Evolutionary conservation across 2,113 vertebrate species (phyloP), one percentile per base, ranked within the genome.

Genomic region (Oryzias celebensis): DNA sequence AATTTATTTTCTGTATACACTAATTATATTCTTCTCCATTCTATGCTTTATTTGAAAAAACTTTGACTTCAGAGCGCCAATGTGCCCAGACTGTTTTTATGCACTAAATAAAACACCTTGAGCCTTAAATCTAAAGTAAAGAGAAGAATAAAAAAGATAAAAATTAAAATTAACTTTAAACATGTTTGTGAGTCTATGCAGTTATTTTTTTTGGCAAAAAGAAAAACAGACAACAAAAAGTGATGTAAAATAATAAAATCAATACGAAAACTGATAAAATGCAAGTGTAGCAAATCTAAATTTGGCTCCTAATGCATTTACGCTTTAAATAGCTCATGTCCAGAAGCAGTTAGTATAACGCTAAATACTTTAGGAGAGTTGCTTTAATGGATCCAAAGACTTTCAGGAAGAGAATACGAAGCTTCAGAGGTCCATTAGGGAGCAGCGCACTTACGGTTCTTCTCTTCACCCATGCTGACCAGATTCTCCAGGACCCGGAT

Each of bases 401-500:
- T 71, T 53, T 57, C 48, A 72, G 72, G 62, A 68, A 71, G 59
- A 49, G 53, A 63, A 51, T 22, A 62, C 2, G 3, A 16, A 18
- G 6, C 76, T 62, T 51, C n/a, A 78, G 23, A 14, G 57, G 62
- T 48, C 68, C 71, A 67, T 78, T 73, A 74, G 49, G 57, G 26
- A 16, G 56, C 62, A 23, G 42, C n/a, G 65, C 4, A 95, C 97
- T 94, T 91, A 99, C 97, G 92, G 77, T 97, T 97, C 67, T 96
- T 94, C 62, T 99, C 97, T 68, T 98, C 96, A 31, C 94, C 96
- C 87, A 99, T 94, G 75, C 93, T 89, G 69, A 99, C 97, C 78
- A 99, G 70, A 1, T 92, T 95, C 91, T 98, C 96, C 73, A 99
- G 92, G 64, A 98, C 96, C 89, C 93, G 93, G 86, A 98, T 93